Conservation (phyloP, 2,888 invertebrate genomes). For the Sminthurides aquaticus region DNA sequence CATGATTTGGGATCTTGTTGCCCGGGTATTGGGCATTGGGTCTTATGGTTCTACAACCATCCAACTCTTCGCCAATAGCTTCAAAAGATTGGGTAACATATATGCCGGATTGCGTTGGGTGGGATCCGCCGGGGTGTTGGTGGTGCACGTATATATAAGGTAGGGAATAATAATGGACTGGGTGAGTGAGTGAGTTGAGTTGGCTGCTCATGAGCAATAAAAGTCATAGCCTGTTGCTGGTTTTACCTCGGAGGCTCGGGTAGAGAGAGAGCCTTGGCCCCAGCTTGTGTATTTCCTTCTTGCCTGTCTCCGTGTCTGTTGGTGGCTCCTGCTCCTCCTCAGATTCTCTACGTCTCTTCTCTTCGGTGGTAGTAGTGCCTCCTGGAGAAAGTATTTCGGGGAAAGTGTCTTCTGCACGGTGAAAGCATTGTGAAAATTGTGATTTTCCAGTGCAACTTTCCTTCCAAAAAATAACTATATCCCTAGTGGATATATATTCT, state of each 20-base stretch:
- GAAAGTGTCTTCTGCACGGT: not conserved
- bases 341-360: not conserved
- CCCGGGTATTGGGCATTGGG: no score
- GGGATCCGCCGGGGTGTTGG: not conserved
- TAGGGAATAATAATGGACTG: not conserved
- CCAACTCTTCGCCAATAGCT: no score
- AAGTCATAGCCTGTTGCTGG: constrained; percentile 5
- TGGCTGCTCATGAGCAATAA: constrained; percentile 3
- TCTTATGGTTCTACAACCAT: no score
- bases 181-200: not conserved
- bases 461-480: no score
- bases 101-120: not conserved
- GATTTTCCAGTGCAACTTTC: no score
- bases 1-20: not conserved
- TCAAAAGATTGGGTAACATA: no score
- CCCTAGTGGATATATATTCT: no score
- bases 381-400: not conserved
- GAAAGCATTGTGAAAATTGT: not conserved
- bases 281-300: not conserved
- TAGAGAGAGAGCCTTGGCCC: not conserved
- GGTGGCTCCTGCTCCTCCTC: not conserved
- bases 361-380: not conserved
- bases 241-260: not conserved
- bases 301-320: not conserved
- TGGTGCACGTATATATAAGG: not conserved